A percentile compares a stretch with the other conserved stretches of the same genome.
These are phyloP conservation scores for Zapus hudsonius DNA, from an alignment of 2,113 vertebrate species.

Conservation along the genomic window DNA sequence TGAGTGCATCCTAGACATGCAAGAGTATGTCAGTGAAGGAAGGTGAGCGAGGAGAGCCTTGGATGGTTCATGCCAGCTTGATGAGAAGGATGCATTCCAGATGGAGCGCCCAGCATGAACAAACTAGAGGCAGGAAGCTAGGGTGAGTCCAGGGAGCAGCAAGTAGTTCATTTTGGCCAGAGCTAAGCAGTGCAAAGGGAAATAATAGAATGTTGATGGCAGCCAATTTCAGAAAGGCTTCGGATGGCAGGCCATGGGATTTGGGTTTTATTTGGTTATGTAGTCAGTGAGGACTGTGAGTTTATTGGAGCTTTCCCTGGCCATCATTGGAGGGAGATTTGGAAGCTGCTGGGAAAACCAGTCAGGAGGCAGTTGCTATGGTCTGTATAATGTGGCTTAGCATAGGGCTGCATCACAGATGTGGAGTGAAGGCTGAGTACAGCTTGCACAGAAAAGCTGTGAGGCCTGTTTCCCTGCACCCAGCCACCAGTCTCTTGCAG, in stretches of 20 bases:
- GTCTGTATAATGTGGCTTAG: background rate
- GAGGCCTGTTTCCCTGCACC: background rate
- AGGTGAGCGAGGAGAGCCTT: background rate
- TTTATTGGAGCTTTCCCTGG: slow-evolving; percentile 12
- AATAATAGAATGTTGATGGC: slow-evolving; percentile 20
- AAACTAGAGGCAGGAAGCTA: slow-evolving; percentile 26
- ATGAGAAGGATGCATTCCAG: slow-evolving; percentile 5
- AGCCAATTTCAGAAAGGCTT: slow-evolving; percentile 39
- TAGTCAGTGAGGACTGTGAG: slow-evolving; percentile 39
- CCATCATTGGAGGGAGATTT: background rate
- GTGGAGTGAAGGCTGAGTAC: background rate
- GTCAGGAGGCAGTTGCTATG: background rate
- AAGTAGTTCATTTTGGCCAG: slow-evolving; percentile 38
- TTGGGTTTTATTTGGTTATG: slow-evolving; percentile 18
- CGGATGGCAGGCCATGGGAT: background rate
- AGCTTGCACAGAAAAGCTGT: background rate
- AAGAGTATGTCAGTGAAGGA: background rate
- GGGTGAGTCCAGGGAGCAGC: background rate
- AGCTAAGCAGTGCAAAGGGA: background rate
- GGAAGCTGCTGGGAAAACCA: background rate
- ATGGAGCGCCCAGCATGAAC: slow-evolving; percentile 1
- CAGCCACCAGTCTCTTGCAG: background rate
- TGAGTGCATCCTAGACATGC: slow-evolving; percentile 12
- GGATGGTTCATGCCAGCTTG: slow-evolving; percentile 19
- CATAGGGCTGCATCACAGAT: background rate